A percentile compares a stretch with the other conserved stretches of the same genome.
Evolutionary conservation across 92 coral and sea anemone species (phyloP).

Genomic region (Porites cylindrica): DNA sequence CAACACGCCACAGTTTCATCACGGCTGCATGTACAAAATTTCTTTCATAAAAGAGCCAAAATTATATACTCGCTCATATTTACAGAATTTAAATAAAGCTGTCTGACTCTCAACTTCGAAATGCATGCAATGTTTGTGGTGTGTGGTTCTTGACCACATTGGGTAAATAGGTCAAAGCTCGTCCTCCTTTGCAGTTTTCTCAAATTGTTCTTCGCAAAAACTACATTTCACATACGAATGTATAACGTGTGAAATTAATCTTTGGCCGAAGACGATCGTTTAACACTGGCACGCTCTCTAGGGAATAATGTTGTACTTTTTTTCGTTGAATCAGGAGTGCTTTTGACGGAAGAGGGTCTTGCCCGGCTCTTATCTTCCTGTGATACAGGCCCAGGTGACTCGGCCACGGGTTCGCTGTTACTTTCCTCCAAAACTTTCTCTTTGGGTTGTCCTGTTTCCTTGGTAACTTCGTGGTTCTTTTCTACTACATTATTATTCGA

Average conservation of each 20-base stretch:
- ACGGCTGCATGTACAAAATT: too few relatives aligned
- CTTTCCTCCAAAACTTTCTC: background rate
- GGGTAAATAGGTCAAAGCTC: too few relatives aligned
- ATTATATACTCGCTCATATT: too few relatives aligned
- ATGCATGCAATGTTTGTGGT: too few relatives aligned
- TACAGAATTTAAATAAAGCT: too few relatives aligned
- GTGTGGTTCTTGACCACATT: too few relatives aligned
- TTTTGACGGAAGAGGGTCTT: conserved; percentile 16
- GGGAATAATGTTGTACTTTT: conserved; percentile 27
- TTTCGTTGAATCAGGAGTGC: background rate
- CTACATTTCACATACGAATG: background rate
- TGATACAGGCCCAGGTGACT: background rate
- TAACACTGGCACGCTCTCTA: conserved; percentile 14
- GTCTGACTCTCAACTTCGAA: too few relatives aligned
- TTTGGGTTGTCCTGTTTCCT: background rate
- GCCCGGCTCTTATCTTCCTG: background rate
- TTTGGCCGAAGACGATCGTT: conserved; percentile 18
- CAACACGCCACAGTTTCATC: too few relatives aligned
- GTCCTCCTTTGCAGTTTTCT: too few relatives aligned
- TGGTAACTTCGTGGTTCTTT: background rate
- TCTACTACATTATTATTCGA: background rate
- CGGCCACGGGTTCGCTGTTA: background rate
- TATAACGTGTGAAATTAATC: background rate
- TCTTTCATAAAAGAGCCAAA: too few relatives aligned
- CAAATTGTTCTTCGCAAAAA: background rate